Evolutionary conservation across 2,888 invertebrate species (phyloP), one percentile per base, ranked within the genome.

Genomic region (Idaea straminata): DNA sequence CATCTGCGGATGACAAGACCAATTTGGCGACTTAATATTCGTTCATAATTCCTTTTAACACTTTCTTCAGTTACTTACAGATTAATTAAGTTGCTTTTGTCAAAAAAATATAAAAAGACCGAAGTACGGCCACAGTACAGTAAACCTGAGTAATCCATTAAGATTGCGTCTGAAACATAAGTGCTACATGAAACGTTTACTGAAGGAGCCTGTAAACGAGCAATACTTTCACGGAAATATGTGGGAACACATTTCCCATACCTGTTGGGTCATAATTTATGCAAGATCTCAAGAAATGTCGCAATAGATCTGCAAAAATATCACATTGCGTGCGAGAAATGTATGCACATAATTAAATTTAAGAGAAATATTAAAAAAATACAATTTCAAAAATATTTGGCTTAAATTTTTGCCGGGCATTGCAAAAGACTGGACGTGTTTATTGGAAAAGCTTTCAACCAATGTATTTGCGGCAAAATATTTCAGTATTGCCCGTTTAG

Each of bases 1-100:
- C 66, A 72, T 72, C 66, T 72, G 73, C 65, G 69, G 67, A 71
- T 68, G 69, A 75, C 68, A 69, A 67, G 65, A 69, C 72, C 72
- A 72, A 72, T 69, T 72, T 65, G 65, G 61, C 63, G 61, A 67
- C 58, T 64, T 69, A 67, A 70, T 66, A 67, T 69, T 70, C 65
- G 61, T 62, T 61, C 64, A 47, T 38, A 61, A 65, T 25, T 61
- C 59, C 36, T 34, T 61, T 47, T 62, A 66, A n/a, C 4, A 35
- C 47, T 15, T 36, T 61, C 61, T 34, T n/a, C 64, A 25, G 59
- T 64, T 16, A 25, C 59, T 59, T 25, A 13, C 58, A 58, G n/a
- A 63, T 62, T 64, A 64, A 69, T 65, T 66, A 69, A 61, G 65
- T 57, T 47, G 59, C 25, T 47, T 65, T 38, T 57, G 58, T 64